A percentile compares a stretch with the other conserved stretches of the same genome.
phyloP scores from a whole-genome alignment of 1,140 invertebrate species.

The Gonioctena quinquepunctata region DNA sequence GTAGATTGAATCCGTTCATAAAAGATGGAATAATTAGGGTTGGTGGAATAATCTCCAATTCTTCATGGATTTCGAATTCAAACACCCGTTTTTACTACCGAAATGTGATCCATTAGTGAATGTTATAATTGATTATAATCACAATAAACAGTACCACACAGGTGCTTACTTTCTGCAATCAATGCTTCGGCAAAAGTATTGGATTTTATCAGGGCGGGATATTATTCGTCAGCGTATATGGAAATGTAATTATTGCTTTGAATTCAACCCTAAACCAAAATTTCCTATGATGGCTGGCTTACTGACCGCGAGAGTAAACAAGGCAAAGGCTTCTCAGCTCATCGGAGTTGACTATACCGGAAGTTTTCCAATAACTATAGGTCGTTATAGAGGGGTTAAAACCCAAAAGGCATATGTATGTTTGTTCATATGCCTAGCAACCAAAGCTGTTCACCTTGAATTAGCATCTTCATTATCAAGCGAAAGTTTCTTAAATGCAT shows the following conservation, averaged over 20 bases:
- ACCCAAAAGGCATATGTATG: conserved; percentile 38
- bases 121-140: background rate
- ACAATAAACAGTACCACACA: background rate
- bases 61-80: background rate
- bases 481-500: too few relatives aligned
- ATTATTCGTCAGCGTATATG: background rate
- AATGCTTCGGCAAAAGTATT: background rate
- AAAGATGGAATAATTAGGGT: background rate
- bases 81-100: background rate
- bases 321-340: conserved; percentile 25
- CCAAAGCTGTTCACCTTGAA: conserved; percentile 43
- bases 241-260: background rate
- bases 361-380: conserved; percentile 27
- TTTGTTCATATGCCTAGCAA: conserved; percentile 17
- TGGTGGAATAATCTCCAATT: background rate
- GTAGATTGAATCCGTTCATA: background rate
- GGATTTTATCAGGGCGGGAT: background rate
- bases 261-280: background rate
- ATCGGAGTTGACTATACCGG: conserved; percentile 46
- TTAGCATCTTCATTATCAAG: background rate
- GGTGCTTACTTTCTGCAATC: background rate
- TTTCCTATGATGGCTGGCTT: background rate
- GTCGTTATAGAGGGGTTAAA: conserved; percentile 14
- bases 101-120: background rate
- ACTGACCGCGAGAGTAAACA: background rate